phyloP scores from a whole-genome alignment of 2,797 vertebrate genomes.

The Antrozous pallidus region DNA sequence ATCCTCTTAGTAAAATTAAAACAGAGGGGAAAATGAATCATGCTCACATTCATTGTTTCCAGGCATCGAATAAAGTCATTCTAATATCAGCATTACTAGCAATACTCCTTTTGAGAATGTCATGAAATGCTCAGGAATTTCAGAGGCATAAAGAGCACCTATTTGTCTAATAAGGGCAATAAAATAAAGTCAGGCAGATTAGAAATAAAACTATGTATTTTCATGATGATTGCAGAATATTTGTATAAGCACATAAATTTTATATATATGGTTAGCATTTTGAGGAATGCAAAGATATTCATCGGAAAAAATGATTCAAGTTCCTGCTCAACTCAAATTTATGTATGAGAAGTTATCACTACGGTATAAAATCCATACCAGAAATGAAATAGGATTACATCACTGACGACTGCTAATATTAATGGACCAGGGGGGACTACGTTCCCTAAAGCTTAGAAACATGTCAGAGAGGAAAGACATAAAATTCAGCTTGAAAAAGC shows the following conservation, averaged over 20 bases:
- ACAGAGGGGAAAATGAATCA: neutral
- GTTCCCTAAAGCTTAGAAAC: conserved; percentile 79
- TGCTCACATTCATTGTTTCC: neutral
- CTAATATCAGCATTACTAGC: neutral
- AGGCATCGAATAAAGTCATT: conserved; percentile 56
- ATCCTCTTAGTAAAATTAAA: neutral
- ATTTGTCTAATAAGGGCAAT: conserved; percentile 25
- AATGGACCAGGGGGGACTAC: conserved; percentile 69
- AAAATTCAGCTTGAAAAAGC: conserved; percentile 76
- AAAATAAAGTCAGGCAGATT: conserved; percentile 42
- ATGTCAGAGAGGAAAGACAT: conserved; percentile 71
- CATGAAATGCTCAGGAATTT: conserved; percentile 7
- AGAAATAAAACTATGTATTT: conserved; percentile 48
- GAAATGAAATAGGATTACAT: conserved; percentile 76
- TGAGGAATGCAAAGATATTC: conserved; percentile 62
- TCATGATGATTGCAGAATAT: conserved; percentile 23
- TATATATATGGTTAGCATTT: conserved; percentile 25
- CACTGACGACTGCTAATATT: conserved; percentile 72
- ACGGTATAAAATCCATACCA: conserved; percentile 68
- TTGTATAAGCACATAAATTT: conserved; percentile 42
- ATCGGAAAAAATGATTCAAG: conserved; percentile 41
- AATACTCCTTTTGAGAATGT: neutral
- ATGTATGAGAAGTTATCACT: conserved; percentile 69
- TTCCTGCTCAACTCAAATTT: conserved; percentile 12
- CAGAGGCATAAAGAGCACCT: neutral